These are phyloP conservation scores for Heliconius congener DNA, from an alignment of 1,140 invertebrate species.

Conservation along the genomic window DNA sequence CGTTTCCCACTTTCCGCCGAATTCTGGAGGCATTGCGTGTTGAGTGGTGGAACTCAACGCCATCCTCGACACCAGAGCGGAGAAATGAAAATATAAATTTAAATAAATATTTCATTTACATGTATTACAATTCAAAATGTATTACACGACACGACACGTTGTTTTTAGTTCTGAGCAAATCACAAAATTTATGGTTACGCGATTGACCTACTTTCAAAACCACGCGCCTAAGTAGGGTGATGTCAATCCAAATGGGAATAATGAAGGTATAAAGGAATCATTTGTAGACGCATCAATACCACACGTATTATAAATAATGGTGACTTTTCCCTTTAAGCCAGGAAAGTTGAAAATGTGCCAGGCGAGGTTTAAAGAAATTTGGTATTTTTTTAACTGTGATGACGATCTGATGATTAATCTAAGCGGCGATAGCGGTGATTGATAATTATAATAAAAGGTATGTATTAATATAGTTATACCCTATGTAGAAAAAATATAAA, in stretches of 20 bases:
- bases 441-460: too few species aligned
- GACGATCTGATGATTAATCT: neutral
- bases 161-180: neutral
- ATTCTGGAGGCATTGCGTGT: too few species aligned
- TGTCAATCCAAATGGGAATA: slow-evolving; percentile 15
- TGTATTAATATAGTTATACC: too few species aligned
- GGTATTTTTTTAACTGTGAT: neutral
- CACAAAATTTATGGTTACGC: slow-evolving; percentile 3
- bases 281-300: slow-evolving; percentile 8
- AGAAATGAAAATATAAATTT: too few species aligned
- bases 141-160: neutral
- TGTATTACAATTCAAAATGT: too few species aligned
- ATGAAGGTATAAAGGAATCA: slow-evolving; percentile 18
- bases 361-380: neutral
- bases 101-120: too few species aligned
- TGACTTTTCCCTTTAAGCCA: neutral
- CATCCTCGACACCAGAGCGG: too few species aligned
- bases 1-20: too few species aligned
- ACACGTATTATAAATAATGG: neutral
- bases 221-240: slow-evolving; percentile 23
- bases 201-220: slow-evolving; percentile 25
- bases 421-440: too few species aligned
- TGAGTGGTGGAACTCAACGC: too few species aligned
- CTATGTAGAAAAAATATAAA: too few species aligned
- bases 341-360: neutral